Percentiles rank a stretch among this genome's conserved stretches.
phyloP scores from a whole-genome alignment of 2,888 invertebrate species.

The Drosophila meridionalis region DNA sequence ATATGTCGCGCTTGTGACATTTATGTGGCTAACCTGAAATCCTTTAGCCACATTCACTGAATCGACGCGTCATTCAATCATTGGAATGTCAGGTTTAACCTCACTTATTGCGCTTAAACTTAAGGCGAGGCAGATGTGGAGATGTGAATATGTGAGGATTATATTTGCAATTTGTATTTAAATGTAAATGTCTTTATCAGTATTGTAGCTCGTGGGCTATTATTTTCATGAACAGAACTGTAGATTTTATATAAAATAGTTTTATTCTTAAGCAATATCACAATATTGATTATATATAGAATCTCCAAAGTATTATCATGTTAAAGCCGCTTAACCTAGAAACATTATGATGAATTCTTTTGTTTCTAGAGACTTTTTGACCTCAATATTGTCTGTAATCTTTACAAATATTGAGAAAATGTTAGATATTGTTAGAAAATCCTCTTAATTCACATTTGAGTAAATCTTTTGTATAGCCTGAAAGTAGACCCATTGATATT shows the following conservation, averaged over 20 bases:
- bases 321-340: neutral
- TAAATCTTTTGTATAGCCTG: neutral
- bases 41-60: neutral
- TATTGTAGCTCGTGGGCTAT: neutral
- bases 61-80: neutral
- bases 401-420: neutral
- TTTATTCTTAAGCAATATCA: too few relatives aligned
- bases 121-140: neutral
- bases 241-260: too few relatives aligned
- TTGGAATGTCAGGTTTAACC: constrained; percentile 6
- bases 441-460: neutral
- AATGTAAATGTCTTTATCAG: neutral
- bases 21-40: constrained; percentile 25
- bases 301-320: neutral
- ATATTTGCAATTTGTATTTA: neutral
- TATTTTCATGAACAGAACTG: neutral
- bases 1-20: constrained; percentile 16
- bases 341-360: neutral
- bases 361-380: neutral
- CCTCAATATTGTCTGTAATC: neutral
- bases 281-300: too few relatives aligned
- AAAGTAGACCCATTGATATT: neutral
- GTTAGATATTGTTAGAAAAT: neutral
- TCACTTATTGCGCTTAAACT: constrained; percentile 2
- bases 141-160: neutral